Conservation (phyloP, 2,113 vertebrate species). For the Xenus cinereus region DNA sequence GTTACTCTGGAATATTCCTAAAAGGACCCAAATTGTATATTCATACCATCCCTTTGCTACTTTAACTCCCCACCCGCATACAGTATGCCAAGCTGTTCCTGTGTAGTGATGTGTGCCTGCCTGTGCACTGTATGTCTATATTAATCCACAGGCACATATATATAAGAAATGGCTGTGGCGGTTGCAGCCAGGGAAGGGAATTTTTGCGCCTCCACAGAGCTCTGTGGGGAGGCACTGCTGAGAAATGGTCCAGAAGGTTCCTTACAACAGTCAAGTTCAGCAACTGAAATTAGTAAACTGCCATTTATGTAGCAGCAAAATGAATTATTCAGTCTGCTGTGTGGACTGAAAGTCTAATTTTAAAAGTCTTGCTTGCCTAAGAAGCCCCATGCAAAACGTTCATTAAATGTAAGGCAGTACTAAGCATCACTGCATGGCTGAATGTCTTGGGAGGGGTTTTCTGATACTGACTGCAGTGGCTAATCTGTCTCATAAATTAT, state of each 20-base stretch:
- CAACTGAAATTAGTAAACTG: conserved; percentile 41
- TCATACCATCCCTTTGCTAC: conserved; percentile 17
- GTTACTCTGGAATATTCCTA: background rate
- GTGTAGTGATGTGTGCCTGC: conserved; percentile 17
- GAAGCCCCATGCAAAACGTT: rapidly evolving
- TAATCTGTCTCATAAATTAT: background rate
- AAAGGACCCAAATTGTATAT: conserved; percentile 7
- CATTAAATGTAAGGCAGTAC: background rate
- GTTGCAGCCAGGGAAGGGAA: background rate
- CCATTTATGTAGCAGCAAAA: conserved; percentile 21
- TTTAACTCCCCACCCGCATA: conserved; percentile 35
- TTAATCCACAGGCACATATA: conserved; percentile 1
- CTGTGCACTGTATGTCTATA: conserved; percentile 3
- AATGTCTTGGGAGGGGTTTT: background rate
- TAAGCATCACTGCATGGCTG: background rate
- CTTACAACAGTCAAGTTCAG: background rate
- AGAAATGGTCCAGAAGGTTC: conserved; percentile 29
- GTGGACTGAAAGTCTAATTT: conserved; percentile 35
- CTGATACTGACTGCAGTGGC: background rate
- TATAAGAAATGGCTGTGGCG: background rate
- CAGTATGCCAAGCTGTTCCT: conserved; percentile 35
- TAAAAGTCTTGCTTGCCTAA: conserved; percentile 1
- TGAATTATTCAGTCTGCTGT: conserved; percentile 42
- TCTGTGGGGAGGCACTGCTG: background rate
- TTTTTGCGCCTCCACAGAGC: background rate